phyloP scores from a whole-genome alignment of 2,888 invertebrate species.

The Ormyrus rosae region DNA sequence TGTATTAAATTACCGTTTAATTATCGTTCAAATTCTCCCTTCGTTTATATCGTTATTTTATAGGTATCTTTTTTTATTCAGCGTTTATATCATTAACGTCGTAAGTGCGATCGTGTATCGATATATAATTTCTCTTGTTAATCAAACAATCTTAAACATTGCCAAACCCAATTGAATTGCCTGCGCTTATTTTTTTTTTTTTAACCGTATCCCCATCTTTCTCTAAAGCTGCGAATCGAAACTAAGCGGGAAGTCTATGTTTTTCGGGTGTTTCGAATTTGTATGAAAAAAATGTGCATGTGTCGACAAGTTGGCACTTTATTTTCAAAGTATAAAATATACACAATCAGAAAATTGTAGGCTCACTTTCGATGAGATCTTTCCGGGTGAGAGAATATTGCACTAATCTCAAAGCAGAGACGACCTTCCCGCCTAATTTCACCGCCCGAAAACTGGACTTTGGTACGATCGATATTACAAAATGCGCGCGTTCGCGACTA shows the following conservation, averaged over 20 bases:
- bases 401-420: slow-evolving; percentile 4
- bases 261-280: neutral
- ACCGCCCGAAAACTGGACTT: neutral
- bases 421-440: slow-evolving; percentile 26
- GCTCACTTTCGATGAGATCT: neutral
- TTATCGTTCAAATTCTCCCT: slow-evolving; percentile 41
- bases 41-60: slow-evolving; percentile 33
- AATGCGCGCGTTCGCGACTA: neutral
- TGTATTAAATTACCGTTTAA: slow-evolving; percentile 62
- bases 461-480: too few relatives aligned
- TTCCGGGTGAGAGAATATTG: neutral
- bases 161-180: slow-evolving; percentile 39
- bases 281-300: neutral
- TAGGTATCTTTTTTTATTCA: slow-evolving; percentile 41
- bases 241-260: slow-evolving; percentile 21
- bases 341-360: slow-evolving; percentile 1
- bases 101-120: slow-evolving; percentile 44
- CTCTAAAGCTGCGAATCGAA: slow-evolving; percentile 22
- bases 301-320: slow-evolving; percentile 41
- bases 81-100: slow-evolving; percentile 40
- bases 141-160: slow-evolving; percentile 26
- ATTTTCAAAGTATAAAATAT: slow-evolving; percentile 19
- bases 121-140: slow-evolving; percentile 35
- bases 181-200: slow-evolving; percentile 8
- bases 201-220: neutral